phyloP scores from a whole-genome alignment of 92 coral and sea anemone species.

The Siderastrea radians region DNA sequence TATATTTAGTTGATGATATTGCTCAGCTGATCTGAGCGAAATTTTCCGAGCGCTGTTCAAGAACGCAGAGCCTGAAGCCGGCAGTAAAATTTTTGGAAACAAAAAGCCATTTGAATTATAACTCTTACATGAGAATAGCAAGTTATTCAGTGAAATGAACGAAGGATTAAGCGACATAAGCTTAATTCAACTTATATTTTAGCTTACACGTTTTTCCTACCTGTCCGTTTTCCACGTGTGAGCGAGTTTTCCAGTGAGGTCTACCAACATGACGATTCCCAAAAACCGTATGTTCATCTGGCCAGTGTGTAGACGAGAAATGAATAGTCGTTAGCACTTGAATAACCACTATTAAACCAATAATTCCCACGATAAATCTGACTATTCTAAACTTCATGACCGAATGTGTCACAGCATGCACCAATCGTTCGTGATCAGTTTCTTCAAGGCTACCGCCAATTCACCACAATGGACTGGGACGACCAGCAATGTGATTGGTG shows the following conservation, averaged over 20 bases:
- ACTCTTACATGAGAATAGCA: neutral
- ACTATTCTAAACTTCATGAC: conserved; percentile 88
- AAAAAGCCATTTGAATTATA: neutral
- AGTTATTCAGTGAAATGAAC: neutral
- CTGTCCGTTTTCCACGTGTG: conserved; percentile 79
- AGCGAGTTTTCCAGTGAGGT: conserved; percentile 40
- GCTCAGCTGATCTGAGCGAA: neutral
- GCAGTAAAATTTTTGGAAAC: neutral
- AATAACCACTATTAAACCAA: conserved; percentile 82
- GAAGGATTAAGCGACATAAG: neutral
- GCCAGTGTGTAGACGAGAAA: conserved; percentile 92
- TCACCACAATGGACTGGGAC: conserved; percentile 24
- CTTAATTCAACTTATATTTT: neutral
- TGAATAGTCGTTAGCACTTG: conserved; percentile 90
- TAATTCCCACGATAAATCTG: conserved; percentile 87
- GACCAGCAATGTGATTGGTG: conserved; percentile 41
- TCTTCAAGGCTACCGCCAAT: conserved; percentile 22
- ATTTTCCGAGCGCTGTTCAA: neutral
- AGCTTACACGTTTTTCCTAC: neutral
- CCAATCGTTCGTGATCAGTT: conserved; percentile 2
- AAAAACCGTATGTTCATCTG: conserved; percentile 75
- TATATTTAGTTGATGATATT: neutral
- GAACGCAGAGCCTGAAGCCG: neutral
- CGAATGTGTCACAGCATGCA: conserved; percentile 40
- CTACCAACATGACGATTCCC: conserved; percentile 68